Conservation (phyloP, 2,113 vertebrate species). For the Ariopsis seemanni region DNA sequence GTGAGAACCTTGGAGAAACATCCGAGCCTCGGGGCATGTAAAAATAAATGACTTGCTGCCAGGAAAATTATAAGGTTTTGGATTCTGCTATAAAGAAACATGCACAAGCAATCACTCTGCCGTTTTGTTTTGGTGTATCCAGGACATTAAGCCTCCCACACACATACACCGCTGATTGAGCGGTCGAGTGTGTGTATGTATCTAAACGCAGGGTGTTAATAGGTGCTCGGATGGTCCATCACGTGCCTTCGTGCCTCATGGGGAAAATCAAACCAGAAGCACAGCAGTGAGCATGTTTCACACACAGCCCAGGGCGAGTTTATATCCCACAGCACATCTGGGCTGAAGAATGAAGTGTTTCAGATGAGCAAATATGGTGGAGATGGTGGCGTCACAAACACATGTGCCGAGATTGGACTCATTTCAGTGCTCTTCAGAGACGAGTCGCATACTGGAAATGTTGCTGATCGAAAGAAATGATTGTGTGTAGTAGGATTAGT, state of each 20-base stretch:
- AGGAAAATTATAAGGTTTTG: slow-evolving; percentile 45
- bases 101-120: not conserved
- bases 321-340: not conserved
- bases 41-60: slow-evolving; percentile 36
- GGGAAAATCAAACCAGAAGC: not conserved
- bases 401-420: not conserved
- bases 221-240: slow-evolving; percentile 1
- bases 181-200: no score
- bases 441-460: not conserved
- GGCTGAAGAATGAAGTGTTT: not conserved
- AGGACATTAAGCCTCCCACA: not conserved
- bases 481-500: slow-evolving; percentile 9
- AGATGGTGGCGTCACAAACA: not conserved
- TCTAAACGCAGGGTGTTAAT: not conserved
- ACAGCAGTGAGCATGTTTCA: slow-evolving; percentile 9
- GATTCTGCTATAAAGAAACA: not conserved
- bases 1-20: not conserved
- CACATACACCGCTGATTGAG: not conserved
- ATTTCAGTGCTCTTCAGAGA: slow-evolving; percentile 12
- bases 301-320: not conserved
- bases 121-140: not conserved
- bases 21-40: not conserved
- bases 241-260: not conserved
- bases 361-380: not conserved
- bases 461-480: not conserved